Percentiles rank a stretch among this genome's conserved stretches.
phyloP scores from a whole-genome alignment of 30 jellyfish, hydroid and myxozoan species.

The Phacellophora camtschatica region DNA sequence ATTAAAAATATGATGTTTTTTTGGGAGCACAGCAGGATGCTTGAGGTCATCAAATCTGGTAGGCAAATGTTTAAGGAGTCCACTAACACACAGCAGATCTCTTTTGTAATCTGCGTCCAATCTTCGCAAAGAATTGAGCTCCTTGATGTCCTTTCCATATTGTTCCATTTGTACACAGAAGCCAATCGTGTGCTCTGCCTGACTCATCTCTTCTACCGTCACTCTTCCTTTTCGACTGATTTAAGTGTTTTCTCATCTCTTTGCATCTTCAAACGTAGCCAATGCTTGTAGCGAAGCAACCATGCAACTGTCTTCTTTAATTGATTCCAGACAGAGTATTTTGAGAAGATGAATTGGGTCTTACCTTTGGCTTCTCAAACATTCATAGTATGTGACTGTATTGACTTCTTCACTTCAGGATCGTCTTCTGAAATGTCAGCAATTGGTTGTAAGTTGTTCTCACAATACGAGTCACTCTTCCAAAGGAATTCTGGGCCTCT shows the following conservation, averaged over 20 bases:
- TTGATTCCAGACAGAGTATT: constrained; percentile 23
- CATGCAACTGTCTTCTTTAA: constrained; percentile 53
- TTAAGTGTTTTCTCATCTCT: background rate
- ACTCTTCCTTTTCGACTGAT: constrained; percentile 1
- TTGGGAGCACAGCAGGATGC: constrained; percentile 26
- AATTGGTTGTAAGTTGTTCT: background rate
- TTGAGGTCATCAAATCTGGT: background rate
- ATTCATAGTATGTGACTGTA: background rate
- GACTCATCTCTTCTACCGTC: constrained; percentile 16
- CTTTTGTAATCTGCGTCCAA: constrained; percentile 7
- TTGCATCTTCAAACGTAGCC: constrained; percentile 15
- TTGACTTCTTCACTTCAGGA: constrained; percentile 36
- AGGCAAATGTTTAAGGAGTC: constrained; percentile 12
- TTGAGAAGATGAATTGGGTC: background rate
- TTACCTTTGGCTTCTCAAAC: background rate
- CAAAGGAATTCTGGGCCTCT: constrained; percentile 46
- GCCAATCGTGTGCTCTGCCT: constrained; percentile 27
- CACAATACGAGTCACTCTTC: background rate
- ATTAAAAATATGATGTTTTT: constrained; percentile 10
- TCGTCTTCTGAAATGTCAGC: constrained; percentile 30
- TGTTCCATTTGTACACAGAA: constrained; percentile 27
- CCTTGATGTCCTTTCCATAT: constrained; percentile 24
- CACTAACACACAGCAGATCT: constrained; percentile 32
- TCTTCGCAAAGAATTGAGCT: constrained; percentile 19
- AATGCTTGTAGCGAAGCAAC: constrained; percentile 44